Evolutionary conservation across 2,113 vertebrate genomes (phyloP), one percentile per base, ranked within the genome.

Genomic region (Atlantisia rogersi): DNA sequence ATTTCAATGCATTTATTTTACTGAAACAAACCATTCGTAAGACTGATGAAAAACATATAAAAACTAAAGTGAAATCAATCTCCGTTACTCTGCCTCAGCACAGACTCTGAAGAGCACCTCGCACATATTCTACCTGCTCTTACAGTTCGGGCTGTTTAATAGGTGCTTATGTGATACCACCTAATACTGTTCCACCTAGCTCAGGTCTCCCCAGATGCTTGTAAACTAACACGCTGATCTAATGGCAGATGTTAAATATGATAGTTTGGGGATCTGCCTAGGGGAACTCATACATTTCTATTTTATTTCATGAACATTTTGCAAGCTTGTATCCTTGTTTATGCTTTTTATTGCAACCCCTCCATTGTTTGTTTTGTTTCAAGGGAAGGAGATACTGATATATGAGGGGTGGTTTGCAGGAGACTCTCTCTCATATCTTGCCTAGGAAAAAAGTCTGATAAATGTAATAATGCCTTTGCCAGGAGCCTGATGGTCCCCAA

Each of bases 261-360:
- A 90, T 29, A 92, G 44, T 86, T 29, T 88, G 76, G 56, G 52
- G 76, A 92, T 56, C 46, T 92, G 63, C 80, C 85, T 81, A 64
- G 31, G 52, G 64, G 73, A 94, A 71, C 42, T 95, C 76, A 92
- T 59, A 90, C 16, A 90, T 75, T 94, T 83, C 29, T 81, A 25
- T 78, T 96, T 90, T 81, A 93, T 95, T 93, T 94, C 94, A 92
- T 37, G 25, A 92, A 67, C 24, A 52, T 22, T 93, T 77, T 80
- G 40, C 32, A 77, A 88, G 79, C 82, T 86, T n/a, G 24, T 82
- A 87, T 2, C 8, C 60, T 92, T 95, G 73, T 80, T 90, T 77
- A 60, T 56, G 39, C 13, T 20, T 83, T 94, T 95, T 95, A 96
- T 70, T 86, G 69, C 48, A 90, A 77, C 44, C 44, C 12, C 95